Conservation (phyloP, 1,140 invertebrate species). For the Caenorhabditis briggsae region DNA sequence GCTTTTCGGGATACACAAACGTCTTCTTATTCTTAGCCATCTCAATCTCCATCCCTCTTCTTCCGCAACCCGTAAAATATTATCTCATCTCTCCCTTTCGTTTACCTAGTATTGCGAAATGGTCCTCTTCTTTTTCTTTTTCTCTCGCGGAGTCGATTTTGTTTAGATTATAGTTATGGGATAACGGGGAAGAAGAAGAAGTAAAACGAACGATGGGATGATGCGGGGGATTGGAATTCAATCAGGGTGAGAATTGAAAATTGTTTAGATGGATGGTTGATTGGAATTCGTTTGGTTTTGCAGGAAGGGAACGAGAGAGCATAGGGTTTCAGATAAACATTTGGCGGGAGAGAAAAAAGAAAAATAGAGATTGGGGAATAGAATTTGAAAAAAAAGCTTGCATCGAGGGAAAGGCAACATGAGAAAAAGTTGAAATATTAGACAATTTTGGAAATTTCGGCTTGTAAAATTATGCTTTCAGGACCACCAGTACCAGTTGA, state of each 20-base stretch:
- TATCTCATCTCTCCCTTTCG: slow-evolving; percentile 16
- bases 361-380: not conserved
- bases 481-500: no score
- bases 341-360: not conserved
- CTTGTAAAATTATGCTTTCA: no score
- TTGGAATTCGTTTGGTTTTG: slow-evolving; percentile 21
- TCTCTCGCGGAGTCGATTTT: not conserved
- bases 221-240: slow-evolving; percentile 47
- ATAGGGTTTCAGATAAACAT: not conserved
- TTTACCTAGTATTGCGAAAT: slow-evolving; percentile 21
- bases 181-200: not conserved
- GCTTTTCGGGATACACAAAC: slow-evolving; percentile 11
- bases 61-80: slow-evolving; percentile 25
- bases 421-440: no score
- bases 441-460: no score
- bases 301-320: not conserved
- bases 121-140: not conserved
- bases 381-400: not conserved
- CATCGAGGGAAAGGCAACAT: no score
- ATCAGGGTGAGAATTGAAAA: not conserved
- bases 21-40: not conserved
- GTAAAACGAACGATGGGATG: no score
- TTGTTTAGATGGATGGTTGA: slow-evolving; percentile 35
- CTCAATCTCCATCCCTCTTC: not conserved
- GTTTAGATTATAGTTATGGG: slow-evolving; percentile 17